phyloP scores from a whole-genome alignment of 2,113 vertebrate species.

The Macrotis lagotis region DNA sequence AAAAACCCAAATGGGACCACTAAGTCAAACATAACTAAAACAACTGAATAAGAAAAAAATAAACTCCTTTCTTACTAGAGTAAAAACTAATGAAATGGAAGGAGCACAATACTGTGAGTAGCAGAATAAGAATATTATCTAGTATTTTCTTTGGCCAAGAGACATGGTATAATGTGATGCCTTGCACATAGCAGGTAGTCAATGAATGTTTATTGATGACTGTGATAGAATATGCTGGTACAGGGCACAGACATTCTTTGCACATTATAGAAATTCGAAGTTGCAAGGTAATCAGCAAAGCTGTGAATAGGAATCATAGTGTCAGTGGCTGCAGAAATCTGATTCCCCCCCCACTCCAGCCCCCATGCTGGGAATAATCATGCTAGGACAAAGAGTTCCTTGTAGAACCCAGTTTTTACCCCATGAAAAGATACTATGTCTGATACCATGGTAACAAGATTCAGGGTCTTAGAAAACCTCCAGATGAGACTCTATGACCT shows the following conservation, averaged over 20 bases:
- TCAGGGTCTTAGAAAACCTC: neutral
- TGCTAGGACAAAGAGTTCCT: neutral
- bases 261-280: neutral
- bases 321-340: neutral
- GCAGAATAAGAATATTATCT: neutral
- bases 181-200: neutral
- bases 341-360: accelerated
- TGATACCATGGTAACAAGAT: neutral
- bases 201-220: neutral
- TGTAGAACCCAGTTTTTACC: neutral
- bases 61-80: neutral
- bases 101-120: neutral
- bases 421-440: neutral
- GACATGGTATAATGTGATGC: neutral
- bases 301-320: neutral
- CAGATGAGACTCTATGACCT: neutral
- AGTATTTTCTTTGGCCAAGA: neutral
- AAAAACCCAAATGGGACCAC: neutral
- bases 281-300: neutral
- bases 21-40: neutral
- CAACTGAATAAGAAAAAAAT: neutral
- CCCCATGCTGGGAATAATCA: neutral
- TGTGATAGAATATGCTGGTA: neutral
- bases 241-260: neutral
- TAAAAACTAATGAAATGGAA: neutral